Conservation (phyloP, 2,797 vertebrate genomes). For the Sebastes nivosus region DNA sequence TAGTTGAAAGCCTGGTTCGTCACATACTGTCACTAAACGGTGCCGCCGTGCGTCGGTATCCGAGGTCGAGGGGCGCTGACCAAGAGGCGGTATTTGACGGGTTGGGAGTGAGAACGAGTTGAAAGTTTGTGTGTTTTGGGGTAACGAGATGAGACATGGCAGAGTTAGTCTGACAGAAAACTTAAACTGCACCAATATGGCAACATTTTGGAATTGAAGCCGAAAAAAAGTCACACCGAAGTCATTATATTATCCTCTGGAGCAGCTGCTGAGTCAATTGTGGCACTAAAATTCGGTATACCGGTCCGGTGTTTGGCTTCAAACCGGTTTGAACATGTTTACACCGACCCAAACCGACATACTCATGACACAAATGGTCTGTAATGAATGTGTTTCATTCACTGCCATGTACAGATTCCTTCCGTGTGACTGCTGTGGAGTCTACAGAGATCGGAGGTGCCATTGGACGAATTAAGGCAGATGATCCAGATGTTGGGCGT, state of each 20-base stretch:
- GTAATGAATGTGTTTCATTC: not conserved
- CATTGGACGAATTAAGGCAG: constrained; percentile 93
- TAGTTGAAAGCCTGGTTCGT: too few relatives aligned
- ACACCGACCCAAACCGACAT: not conserved
- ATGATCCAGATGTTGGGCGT: constrained; percentile 90
- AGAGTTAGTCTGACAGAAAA: not conserved
- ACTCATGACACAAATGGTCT: not conserved
- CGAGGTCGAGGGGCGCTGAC: too few relatives aligned
- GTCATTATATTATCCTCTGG: not conserved
- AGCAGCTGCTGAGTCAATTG: not conserved
- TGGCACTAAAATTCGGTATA: not conserved
- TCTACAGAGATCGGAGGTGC: constrained; percentile 88
- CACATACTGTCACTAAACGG: too few relatives aligned
- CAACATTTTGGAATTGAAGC: not conserved
- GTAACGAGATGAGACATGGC: too few relatives aligned
- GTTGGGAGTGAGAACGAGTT: too few relatives aligned
- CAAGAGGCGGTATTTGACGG: too few relatives aligned
- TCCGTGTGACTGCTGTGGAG: constrained; percentile 90
- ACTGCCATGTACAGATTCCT: constrained; percentile 84
- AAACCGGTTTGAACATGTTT: not conserved
- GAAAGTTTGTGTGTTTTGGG: too few relatives aligned
- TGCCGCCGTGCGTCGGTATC: too few relatives aligned
- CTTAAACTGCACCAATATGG: not conserved
- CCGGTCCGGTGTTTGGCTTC: not conserved
- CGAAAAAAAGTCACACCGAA: not conserved